Evolutionary conservation across 1,140 invertebrate species (phyloP).

Genomic region (Drosophila pruinosa): DNA sequence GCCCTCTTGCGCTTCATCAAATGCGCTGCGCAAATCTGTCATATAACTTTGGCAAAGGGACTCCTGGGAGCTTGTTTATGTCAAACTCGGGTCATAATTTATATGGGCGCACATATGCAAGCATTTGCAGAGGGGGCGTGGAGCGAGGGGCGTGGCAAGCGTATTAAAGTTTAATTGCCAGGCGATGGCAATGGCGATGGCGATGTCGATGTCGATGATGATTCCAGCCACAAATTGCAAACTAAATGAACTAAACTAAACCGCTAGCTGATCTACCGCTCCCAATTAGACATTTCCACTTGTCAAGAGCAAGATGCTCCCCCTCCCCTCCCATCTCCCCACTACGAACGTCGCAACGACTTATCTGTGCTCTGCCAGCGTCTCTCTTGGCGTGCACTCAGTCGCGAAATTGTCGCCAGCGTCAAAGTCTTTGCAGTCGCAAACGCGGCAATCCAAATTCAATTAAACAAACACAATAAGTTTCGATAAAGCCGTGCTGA

Average conservation of each 20-base stretch:
- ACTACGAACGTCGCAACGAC: background rate
- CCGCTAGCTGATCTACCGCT: constrained; percentile 71
- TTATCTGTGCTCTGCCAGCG: constrained; percentile 58
- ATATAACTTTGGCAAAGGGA: constrained; percentile 78
- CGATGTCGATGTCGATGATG: no score
- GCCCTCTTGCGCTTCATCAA: constrained; percentile 62
- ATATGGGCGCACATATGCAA: constrained; percentile 63
- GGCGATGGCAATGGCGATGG: background rate
- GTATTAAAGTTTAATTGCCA: constrained; percentile 74
- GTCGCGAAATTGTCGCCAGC: constrained; percentile 71
- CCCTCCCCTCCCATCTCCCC: background rate
- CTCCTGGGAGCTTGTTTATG: constrained; percentile 82
- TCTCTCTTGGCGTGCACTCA: constrained; percentile 55
- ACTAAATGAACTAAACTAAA: constrained; percentile 79
- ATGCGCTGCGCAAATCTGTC: constrained; percentile 75
- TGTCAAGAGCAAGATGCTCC: constrained; percentile 1
- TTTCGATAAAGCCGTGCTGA: constrained; percentile 80
- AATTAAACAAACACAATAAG: constrained; percentile 83
- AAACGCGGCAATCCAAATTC: constrained; percentile 79
- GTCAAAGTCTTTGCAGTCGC: constrained; percentile 24
- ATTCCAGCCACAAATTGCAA: constrained; percentile 29
- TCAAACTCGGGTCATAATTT: constrained; percentile 81
- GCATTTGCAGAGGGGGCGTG: constrained; percentile 11
- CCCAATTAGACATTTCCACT: constrained; percentile 59
- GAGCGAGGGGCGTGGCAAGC: constrained; percentile 39